phyloP scores from a whole-genome alignment of 2,797 vertebrate species.

The Sebastiscus tertius region DNA sequence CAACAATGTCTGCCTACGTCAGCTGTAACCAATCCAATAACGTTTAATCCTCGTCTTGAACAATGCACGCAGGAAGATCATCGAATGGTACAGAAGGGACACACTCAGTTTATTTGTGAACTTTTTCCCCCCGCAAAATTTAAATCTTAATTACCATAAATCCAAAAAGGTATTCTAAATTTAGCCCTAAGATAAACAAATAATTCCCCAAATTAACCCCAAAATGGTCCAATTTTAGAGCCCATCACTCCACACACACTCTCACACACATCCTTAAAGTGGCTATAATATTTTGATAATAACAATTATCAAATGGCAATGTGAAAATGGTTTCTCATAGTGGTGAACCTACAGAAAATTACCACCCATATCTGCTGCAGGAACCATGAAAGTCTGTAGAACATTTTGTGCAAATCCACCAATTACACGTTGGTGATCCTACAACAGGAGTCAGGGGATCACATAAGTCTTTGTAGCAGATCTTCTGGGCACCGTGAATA shows the following conservation, averaged over 20 bases:
- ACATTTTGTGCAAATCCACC: background rate
- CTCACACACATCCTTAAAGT: background rate
- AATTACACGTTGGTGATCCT: background rate
- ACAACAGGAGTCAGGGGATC: background rate
- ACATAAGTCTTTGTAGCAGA: background rate
- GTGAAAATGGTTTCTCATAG: background rate
- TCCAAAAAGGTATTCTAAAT: no score
- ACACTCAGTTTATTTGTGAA: background rate
- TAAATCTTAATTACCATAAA: background rate
- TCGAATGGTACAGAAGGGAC: background rate
- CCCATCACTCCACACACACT: background rate
- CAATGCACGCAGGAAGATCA: slow-evolving; percentile 20
- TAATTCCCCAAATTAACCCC: background rate
- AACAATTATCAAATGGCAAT: background rate
- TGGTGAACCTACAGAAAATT: background rate
- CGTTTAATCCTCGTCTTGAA: slow-evolving; percentile 55
- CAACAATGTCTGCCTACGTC: slow-evolving; percentile 49
- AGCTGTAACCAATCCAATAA: slow-evolving; percentile 65
- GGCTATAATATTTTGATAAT: background rate
- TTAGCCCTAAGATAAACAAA: background rate
- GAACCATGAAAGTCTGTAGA: background rate
- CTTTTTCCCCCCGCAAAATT: no score
- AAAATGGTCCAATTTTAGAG: background rate
- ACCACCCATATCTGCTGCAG: background rate
- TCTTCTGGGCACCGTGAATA: background rate